Percentiles rank a stretch among this genome's conserved stretches.
These are phyloP conservation scores for Cyclophora punctaria DNA, from an alignment of 2,888 invertebrate species.

Conservation along the genomic window DNA sequence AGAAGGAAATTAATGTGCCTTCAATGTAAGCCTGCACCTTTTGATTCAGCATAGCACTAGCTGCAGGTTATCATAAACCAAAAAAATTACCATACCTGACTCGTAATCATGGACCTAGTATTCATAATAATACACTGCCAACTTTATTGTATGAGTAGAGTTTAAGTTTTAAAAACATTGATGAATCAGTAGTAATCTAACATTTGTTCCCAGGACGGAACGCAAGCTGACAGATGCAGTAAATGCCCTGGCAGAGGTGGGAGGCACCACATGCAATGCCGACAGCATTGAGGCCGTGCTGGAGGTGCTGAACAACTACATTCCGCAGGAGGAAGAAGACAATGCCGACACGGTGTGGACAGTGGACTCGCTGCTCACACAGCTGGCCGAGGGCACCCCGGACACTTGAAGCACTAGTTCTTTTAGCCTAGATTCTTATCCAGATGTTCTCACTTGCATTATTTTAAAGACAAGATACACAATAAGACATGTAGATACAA, in stretches of 20 bases:
- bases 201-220: conserved; percentile 30
- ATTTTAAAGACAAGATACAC: too few relatives aligned
- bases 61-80: too few relatives aligned
- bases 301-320: conserved; percentile 48
- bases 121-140: too few relatives aligned
- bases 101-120: too few relatives aligned
- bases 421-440: too few relatives aligned
- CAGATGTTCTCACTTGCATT: too few relatives aligned
- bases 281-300: conserved; percentile 57
- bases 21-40: conserved; percentile 37
- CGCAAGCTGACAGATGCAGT: conserved; percentile 56
- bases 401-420: conserved; percentile 10
- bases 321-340: conserved; percentile 53
- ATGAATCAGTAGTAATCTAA: too few relatives aligned
- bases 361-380: conserved; percentile 53
- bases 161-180: too few relatives aligned
- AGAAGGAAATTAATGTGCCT: conserved; percentile 58
- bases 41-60: too few relatives aligned
- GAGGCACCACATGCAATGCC: conserved; percentile 42
- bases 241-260: conserved; percentile 55
- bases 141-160: too few relatives aligned
- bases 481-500: too few relatives aligned
- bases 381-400: conserved; percentile 47
- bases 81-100: too few relatives aligned
- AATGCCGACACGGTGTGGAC: conserved; percentile 63